Percentiles rank a stretch among this genome's conserved stretches.
Evolutionary conservation across 1,140 invertebrate species (phyloP).

Genomic region (Hestina assimilis): DNA sequence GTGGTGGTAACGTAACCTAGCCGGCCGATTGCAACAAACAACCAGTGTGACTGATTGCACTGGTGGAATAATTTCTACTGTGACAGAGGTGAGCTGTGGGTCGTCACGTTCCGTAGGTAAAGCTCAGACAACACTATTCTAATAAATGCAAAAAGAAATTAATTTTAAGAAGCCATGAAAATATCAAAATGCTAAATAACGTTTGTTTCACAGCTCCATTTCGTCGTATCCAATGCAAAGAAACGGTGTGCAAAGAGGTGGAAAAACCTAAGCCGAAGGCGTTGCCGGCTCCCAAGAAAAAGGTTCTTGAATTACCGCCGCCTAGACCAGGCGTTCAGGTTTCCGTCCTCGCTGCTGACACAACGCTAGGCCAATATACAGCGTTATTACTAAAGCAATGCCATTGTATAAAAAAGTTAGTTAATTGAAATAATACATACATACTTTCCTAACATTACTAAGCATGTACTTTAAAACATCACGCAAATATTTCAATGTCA

Average conservation of each 20-base stretch:
- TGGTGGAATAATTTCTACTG: no score
- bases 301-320: slow-evolving; percentile 30
- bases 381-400: slow-evolving; percentile 63
- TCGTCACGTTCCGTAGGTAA: no score
- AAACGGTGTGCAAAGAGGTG: slow-evolving; percentile 37
- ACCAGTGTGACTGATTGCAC: no score
- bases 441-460: neutral
- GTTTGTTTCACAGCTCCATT: slow-evolving; percentile 47
- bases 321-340: slow-evolving; percentile 59
- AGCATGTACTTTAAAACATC: no score
- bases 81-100: no score
- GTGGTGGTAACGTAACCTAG: no score
- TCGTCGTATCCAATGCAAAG: slow-evolving; percentile 42
- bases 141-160: no score
- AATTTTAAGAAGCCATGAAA: no score
- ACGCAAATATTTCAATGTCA: no score
- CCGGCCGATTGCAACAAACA: no score
- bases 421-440: neutral
- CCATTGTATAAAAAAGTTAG: slow-evolving; percentile 66
- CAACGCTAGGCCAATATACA: slow-evolving; percentile 54
- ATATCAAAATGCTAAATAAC: no score
- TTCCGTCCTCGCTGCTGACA: slow-evolving; percentile 60
- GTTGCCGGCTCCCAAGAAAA: slow-evolving; percentile 40
- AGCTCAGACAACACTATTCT: no score
- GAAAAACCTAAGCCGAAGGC: slow-evolving; percentile 36